phyloP scores from a whole-genome alignment of 2,797 vertebrate species.

The Xerus rutilus region DNA sequence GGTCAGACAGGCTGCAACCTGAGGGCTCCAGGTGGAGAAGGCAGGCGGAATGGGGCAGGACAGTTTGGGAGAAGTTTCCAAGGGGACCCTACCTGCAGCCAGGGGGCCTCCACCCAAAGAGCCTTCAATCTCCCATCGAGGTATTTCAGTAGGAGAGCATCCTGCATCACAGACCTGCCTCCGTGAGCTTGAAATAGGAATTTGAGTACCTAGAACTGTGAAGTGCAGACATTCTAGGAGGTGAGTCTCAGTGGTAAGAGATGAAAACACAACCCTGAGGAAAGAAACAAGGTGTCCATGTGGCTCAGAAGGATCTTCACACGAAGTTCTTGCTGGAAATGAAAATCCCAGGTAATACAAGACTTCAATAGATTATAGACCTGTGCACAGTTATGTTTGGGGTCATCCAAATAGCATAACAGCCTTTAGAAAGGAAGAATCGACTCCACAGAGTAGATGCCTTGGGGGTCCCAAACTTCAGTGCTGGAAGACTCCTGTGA shows the following conservation, averaged over 20 bases:
- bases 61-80: too few species aligned
- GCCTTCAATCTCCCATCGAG: too few species aligned
- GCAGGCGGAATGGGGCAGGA: accelerated
- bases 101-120: accelerated
- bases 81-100: neutral
- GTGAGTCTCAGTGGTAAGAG: too few species aligned
- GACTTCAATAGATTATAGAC: neutral
- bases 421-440: neutral
- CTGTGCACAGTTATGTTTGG: neutral
- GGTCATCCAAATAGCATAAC: neutral
- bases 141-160: neutral
- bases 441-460: neutral
- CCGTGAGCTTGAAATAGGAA: accelerated
- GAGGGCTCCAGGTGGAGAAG: neutral
- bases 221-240: neutral
- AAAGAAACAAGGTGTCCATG: accelerated
- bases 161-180: neutral
- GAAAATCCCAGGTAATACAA: too few species aligned
- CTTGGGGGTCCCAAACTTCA: neutral
- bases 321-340: too few species aligned
- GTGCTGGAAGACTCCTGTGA: neutral
- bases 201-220: too few species aligned
- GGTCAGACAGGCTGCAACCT: accelerated
- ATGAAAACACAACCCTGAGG: accelerated
- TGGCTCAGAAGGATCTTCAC: neutral